phyloP scores from a whole-genome alignment of 2,888 invertebrate genomes.

The Xylocampa areola region DNA sequence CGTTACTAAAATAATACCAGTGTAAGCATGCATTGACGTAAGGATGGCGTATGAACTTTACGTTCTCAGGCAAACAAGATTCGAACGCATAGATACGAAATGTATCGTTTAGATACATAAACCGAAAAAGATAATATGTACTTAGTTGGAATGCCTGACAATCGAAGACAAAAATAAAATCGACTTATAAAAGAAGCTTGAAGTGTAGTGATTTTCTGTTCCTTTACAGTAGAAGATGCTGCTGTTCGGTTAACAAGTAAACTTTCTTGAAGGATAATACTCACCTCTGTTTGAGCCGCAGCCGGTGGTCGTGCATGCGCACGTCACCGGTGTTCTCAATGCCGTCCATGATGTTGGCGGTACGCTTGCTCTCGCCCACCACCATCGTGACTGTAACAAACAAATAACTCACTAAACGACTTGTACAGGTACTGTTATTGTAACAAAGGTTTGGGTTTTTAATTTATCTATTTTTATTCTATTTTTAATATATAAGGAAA shows the following conservation, averaged over 20 bases:
- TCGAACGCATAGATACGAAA: conserved; percentile 14
- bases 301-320: conserved; percentile 96
- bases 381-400: conserved; percentile 92
- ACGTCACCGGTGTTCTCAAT: conserved; percentile 97
- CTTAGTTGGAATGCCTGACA: neutral
- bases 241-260: conserved; percentile 4
- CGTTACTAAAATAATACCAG: conserved; percentile 62
- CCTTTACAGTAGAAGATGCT: neutral
- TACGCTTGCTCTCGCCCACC: conserved; percentile 92
- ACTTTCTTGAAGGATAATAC: conserved; percentile 3
- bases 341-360: conserved; percentile 96
- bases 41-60: conserved; percentile 49
- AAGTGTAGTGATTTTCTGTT: conserved; percentile 1
- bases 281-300: conserved; percentile 96
- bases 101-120: conserved; percentile 7
- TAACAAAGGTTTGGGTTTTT: no score
- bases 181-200: no score
- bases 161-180: conserved; percentile 8
- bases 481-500: no score
- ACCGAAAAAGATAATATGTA: conserved; percentile 1
- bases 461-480: no score
- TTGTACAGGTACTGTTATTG: conserved; percentile 29
- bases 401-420: conserved; percentile 53
- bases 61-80: conserved; percentile 44
- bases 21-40: conserved; percentile 59